Evolutionary conservation across 2,113 vertebrate genomes (phyloP), one percentile per base, ranked within the genome.

Genomic region (Pimephales promelas): DNA sequence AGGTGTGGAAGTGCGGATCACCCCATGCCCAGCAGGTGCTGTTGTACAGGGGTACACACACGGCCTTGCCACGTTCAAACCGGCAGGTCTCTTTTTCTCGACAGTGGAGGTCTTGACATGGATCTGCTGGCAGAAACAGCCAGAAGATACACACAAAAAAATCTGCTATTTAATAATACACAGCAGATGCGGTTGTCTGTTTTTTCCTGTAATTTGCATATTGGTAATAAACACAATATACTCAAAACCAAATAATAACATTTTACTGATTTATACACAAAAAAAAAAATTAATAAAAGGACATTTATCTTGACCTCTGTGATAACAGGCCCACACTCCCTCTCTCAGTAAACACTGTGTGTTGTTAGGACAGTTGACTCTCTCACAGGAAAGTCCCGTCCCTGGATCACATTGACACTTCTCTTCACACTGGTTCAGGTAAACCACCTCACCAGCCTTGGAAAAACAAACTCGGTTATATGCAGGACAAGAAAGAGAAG

Each of bases 1-100:
- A 96, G 68, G 91, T 95, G 84, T 91, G 81, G 20, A 95, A 96
- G 86, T 96, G 95, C 2, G 94, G 94, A 84, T 95, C 95, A 0
- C 96, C 95, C 2, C 90, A 93, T 0, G 88, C 93, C 86, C 93
- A 87, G 88, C 96, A 96, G 43, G 3, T 90, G 26, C 90, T 92
- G 0, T 91, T 89, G 74, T 90, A 93, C 49, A 91, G 87, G 0
- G 97, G 95, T 45, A 95, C 82, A 0, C 96, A 97, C 0, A 84
- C 86, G 0, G 90, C 91, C 16, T 90, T 79, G 8, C 89, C 90
- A 0, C 86, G 82, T 64, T 93, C 83, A 2, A 91, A 16, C 7
- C 20, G 66, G 45, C 95, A 97, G 0, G 59, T 90, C 90, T 97
- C 95, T 88, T 95, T 93, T n/a, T 91, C 89, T 0, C 91, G 90